Conservation (phyloP, 2,113 vertebrate genomes). For the Morone saxatilis region DNA sequence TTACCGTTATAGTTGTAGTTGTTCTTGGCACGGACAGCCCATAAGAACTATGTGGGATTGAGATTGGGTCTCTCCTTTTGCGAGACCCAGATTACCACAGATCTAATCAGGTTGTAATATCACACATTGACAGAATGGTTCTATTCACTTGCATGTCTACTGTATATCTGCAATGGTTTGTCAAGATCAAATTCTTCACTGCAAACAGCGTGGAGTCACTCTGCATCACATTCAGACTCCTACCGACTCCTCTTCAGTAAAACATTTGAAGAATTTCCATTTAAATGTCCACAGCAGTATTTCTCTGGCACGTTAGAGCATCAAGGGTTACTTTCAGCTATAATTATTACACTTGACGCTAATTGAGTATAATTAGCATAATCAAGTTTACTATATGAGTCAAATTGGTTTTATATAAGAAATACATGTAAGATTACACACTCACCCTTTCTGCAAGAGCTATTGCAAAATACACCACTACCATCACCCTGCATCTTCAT, state of each 20-base stretch:
- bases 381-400: constrained; percentile 3
- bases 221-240: not conserved
- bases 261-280: constrained; percentile 7
- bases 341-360: constrained; percentile 26
- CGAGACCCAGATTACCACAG: not conserved
- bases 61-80: not conserved
- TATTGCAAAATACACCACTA: not conserved
- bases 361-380: constrained; percentile 19
- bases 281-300: not conserved
- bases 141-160: not conserved
- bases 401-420: not conserved
- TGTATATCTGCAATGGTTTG: not conserved
- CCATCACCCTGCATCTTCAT: not conserved
- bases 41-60: not conserved
- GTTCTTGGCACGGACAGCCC: too few species aligned
- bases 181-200: constrained; percentile 5
- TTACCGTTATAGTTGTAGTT: too few species aligned
- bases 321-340: not conserved
- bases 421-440: not conserved
- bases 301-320: not conserved
- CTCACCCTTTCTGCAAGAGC: not conserved
- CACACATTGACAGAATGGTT: not conserved
- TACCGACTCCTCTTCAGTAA: not conserved
- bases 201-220: not conserved
- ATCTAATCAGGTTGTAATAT: not conserved